Percentiles rank a stretch among this genome's conserved stretches.
These are phyloP conservation scores for Magallana nippona DNA, from an alignment of 2,888 invertebrate species.

Conservation along the genomic window DNA sequence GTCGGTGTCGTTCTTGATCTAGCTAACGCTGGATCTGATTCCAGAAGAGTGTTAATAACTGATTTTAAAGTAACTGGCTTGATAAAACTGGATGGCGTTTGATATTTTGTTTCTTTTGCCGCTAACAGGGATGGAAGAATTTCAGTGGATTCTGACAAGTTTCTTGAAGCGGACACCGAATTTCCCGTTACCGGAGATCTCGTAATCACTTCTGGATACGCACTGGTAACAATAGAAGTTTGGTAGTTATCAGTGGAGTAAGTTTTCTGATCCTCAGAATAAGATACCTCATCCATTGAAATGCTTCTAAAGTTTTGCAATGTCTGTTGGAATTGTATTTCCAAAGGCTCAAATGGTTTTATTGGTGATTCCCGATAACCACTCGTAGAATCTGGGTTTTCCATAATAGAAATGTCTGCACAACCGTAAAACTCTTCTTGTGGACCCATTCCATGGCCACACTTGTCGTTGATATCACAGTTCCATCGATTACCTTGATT, in stretches of 20 bases:
- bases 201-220: background rate
- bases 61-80: slow-evolving; percentile 16
- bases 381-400: background rate
- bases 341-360: background rate
- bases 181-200: background rate
- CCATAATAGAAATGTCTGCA: slow-evolving; percentile 42
- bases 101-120: too few species aligned
- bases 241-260: slow-evolving; percentile 11
- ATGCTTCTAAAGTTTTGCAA: background rate
- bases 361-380: background rate
- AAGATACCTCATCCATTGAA: background rate
- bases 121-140: too few species aligned
- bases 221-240: background rate
- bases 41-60: background rate
- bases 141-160: background rate
- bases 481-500: slow-evolving; percentile 50
- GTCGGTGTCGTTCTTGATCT: background rate
- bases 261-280: slow-evolving; percentile 17
- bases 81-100: too few species aligned
- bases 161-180: background rate
- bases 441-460: slow-evolving; percentile 48
- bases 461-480: slow-evolving; percentile 43
- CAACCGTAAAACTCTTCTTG: slow-evolving; percentile 52
- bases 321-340: background rate
- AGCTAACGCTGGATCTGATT: background rate